A percentile compares a stretch with the other conserved stretches of the same genome.
These are phyloP conservation scores for Volucella inanis DNA, from an alignment of 2,888 invertebrate species.

Conservation along the genomic window DNA sequence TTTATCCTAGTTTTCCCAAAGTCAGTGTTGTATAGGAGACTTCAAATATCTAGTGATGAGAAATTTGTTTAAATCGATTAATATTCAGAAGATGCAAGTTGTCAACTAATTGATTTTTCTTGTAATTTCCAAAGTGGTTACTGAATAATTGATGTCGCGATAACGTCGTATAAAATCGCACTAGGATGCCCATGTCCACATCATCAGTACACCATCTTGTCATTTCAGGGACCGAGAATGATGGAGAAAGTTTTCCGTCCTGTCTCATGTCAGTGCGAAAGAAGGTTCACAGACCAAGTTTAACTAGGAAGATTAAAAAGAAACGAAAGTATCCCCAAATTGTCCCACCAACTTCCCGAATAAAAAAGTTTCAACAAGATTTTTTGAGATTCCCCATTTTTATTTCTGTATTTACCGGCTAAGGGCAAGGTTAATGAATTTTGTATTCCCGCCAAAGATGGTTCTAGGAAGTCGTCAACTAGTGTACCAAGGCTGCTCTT, in stretches of 20 bases:
- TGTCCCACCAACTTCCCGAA: conserved; percentile 68
- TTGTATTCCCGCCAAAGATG: conserved; percentile 35
- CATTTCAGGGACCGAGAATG: conserved; percentile 32
- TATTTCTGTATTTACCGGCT: conserved; percentile 36
- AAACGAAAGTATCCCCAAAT: conserved; percentile 57
- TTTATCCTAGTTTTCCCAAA: conserved; percentile 35
- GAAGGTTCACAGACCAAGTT: conserved; percentile 59
- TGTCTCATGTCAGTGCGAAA: conserved; percentile 37
- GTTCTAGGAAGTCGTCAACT: conserved; percentile 39
- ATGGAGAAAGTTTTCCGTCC: conserved; percentile 58
- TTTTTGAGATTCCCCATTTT: conserved; percentile 58
- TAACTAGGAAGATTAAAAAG: conserved; percentile 36
- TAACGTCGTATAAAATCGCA: conserved; percentile 48
- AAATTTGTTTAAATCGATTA: conserved; percentile 63
- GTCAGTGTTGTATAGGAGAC: background rate
- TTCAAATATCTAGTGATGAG: background rate
- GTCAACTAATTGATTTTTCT: conserved; percentile 75
- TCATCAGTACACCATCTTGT: conserved; percentile 18
- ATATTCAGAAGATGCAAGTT: conserved; percentile 71
- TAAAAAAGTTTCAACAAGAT: conserved; percentile 66
- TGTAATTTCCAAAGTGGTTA: conserved; percentile 75
- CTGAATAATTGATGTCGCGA: conserved; percentile 73
- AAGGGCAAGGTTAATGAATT: conserved; percentile 53
- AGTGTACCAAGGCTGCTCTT: conserved; percentile 16
- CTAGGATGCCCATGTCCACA: no score